A percentile compares a stretch with the other conserved stretches of the same genome.
Conservation (phyloP, 23 tunicate species). For the Ciona savignyi region DNA sequence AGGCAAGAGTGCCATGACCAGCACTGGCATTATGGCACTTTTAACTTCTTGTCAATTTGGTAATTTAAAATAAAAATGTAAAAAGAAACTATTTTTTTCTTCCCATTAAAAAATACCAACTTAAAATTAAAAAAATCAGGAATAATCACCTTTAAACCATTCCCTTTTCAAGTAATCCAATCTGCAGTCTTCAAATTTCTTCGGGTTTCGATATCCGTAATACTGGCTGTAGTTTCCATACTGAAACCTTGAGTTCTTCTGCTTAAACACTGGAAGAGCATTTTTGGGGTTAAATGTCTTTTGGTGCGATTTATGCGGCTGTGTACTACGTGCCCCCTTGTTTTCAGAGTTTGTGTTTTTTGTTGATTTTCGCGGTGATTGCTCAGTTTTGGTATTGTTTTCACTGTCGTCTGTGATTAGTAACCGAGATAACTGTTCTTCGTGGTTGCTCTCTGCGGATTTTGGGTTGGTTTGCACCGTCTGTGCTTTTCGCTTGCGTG, state of each 20-base stretch:
- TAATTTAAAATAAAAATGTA: too few species aligned
- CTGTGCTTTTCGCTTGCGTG: constrained; percentile 17
- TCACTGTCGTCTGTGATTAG: not conserved
- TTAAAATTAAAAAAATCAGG: too few species aligned
- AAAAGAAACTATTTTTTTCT: too few species aligned
- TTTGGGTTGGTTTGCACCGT: not conserved
- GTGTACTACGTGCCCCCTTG: too few species aligned
- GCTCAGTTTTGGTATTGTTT: not conserved
- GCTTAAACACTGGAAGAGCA: not conserved
- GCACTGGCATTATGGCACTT: too few species aligned
- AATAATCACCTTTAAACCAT: constrained; percentile 91
- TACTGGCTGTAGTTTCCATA: constrained; percentile 89
- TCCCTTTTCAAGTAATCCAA: constrained; percentile 82
- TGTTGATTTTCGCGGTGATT: not conserved
- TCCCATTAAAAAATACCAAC: too few species aligned
- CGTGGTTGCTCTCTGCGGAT: not conserved
- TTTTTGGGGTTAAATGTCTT: constrained; percentile 6
- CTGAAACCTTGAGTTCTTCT: constrained; percentile 32
- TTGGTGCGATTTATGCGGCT: not conserved
- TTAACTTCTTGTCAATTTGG: too few species aligned
- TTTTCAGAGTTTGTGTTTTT: not conserved
- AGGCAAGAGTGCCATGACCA: too few species aligned
- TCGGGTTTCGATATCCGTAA: constrained; percentile 87
- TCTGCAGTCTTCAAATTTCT: constrained; percentile 79
- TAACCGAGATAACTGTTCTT: too few species aligned